These are phyloP conservation scores for Erythrocercus mccallii DNA, from an alignment of 2,113 vertebrate species.

Conservation along the genomic window DNA sequence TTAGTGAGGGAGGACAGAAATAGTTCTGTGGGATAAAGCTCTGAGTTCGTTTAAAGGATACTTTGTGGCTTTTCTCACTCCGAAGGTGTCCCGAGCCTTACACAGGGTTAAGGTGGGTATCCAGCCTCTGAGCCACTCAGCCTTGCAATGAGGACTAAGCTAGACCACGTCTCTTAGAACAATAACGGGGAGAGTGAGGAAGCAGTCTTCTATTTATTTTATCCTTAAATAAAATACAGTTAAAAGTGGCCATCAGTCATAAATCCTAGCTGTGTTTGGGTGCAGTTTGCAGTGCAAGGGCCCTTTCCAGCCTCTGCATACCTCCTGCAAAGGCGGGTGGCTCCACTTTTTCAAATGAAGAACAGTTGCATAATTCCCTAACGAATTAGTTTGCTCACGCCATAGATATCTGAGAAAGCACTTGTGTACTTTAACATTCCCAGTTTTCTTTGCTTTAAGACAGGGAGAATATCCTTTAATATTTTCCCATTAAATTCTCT, in stretches of 20 bases:
- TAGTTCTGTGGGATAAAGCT: neutral
- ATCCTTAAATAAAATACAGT: slow-evolving; percentile 14
- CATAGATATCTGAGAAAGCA: neutral
- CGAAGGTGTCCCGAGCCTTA: neutral
- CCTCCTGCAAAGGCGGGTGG: neutral
- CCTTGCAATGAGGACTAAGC: neutral
- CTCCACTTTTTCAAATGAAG: neutral
- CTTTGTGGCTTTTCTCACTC: neutral
- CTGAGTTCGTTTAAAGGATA: neutral
- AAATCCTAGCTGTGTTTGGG: neutral
- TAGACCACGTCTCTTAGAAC: slow-evolving; percentile 28
- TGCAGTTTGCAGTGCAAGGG: neutral
- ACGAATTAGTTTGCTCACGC: neutral
- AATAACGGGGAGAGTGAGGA: slow-evolving; percentile 66
- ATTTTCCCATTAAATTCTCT: neutral
- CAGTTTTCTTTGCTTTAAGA: neutral
- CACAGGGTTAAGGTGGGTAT: neutral
- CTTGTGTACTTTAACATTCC: fast-evolving
- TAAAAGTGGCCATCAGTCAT: neutral
- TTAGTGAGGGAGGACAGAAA: neutral
- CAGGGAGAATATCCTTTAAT: neutral
- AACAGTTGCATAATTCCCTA: neutral
- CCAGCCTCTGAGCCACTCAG: neutral
- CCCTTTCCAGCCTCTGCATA: neutral
- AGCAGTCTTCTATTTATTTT: slow-evolving; percentile 46